Conservation (phyloP, 2,797 vertebrate species). For the Spondyliosoma cantharus region DNA sequence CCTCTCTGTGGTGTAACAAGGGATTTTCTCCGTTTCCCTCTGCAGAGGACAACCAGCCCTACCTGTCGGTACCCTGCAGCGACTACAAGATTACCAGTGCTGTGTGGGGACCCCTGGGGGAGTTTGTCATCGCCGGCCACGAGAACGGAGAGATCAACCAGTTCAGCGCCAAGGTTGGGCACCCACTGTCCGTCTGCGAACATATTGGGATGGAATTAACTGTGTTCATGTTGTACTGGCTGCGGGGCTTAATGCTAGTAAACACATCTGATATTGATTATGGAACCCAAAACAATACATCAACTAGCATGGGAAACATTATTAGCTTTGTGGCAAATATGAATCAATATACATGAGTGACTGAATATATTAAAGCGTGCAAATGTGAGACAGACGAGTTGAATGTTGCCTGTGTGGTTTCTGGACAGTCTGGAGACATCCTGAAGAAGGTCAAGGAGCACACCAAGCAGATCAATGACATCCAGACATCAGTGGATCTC, state of each 20-base stretch:
- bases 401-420: conserved; percentile 1
- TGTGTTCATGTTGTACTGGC: background rate
- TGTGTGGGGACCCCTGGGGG: conserved; percentile 96
- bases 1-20: background rate
- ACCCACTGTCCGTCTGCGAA: background rate
- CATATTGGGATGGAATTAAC: background rate
- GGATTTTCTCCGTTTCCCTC: background rate
- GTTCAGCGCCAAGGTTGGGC: conserved; percentile 94
- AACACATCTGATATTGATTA: background rate
- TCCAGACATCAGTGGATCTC: conserved; percentile 95
- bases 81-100: conserved; percentile 98
- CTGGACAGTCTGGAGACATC: conserved; percentile 90
- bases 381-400: background rate
- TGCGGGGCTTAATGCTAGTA: background rate
- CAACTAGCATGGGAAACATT: background rate
- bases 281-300: background rate
- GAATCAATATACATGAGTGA: background rate
- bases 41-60: conserved; percentile 94
- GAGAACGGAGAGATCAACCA: conserved; percentile 97
- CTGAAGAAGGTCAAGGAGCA: conserved; percentile 93
- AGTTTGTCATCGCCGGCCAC: conserved; percentile 94
- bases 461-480: conserved; percentile 97
- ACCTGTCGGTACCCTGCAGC: conserved; percentile 91
- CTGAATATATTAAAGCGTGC: background rate
- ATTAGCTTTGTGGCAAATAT: background rate